These are phyloP conservation scores for Halictus rubicundus DNA, from an alignment of 1,140 invertebrate genomes.

Conservation along the genomic window DNA sequence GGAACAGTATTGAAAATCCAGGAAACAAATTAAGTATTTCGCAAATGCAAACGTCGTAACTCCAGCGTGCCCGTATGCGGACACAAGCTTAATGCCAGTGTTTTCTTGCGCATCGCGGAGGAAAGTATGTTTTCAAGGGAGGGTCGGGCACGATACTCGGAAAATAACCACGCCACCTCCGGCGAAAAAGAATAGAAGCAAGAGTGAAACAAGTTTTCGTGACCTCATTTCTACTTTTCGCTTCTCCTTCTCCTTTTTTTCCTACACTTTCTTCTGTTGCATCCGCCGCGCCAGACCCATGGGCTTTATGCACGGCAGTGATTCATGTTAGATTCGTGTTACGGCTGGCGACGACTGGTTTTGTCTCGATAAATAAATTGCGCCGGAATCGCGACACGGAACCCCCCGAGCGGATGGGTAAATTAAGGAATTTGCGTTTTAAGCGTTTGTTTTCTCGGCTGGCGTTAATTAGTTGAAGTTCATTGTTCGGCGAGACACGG, in stretches of 20 bases:
- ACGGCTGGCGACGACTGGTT: conserved; percentile 8
- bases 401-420: not conserved
- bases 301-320: conserved; percentile 16
- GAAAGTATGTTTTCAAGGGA: not conserved
- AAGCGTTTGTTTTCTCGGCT: not conserved
- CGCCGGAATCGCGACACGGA: conserved; percentile 1
- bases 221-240: not conserved
- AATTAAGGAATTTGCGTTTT: conserved; percentile 36
- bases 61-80: no score
- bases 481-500: not conserved
- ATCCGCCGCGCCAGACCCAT: not conserved
- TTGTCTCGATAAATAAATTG: conserved; percentile 41
- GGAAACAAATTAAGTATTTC: no score
- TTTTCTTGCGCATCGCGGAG: not conserved
- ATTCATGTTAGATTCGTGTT: conserved; percentile 32
- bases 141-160: not conserved
- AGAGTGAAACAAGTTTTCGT: conserved; percentile 30
- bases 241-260: not conserved
- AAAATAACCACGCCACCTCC: not conserved
- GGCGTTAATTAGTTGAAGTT: conserved; percentile 18
- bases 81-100: no score
- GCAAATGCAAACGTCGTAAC: no score
- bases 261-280: not conserved
- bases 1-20: no score
- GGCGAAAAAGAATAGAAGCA: not conserved